Conservation (phyloP, 2,888 invertebrate genomes). For the Falcaria lacertinaria region DNA sequence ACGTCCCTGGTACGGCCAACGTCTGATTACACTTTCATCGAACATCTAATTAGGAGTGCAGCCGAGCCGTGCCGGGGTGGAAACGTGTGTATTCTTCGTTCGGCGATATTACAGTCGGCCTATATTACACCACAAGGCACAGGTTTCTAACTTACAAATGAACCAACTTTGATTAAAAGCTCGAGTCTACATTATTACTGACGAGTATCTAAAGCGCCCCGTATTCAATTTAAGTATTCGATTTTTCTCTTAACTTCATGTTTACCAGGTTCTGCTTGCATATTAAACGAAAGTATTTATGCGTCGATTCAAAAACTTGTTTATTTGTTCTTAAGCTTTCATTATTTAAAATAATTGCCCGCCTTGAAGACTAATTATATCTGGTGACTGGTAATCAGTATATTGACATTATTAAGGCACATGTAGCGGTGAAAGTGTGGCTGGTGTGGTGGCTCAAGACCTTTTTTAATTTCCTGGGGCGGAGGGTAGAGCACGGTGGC, state of each 20-base stretch:
- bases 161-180: slow-evolving; percentile 73
- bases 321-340: background rate
- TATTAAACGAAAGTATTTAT: too few species aligned
- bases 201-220: background rate
- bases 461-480: slow-evolving; percentile 70
- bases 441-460: slow-evolving; percentile 44
- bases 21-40: slow-evolving; percentile 80
- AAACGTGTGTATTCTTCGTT: slow-evolving; percentile 72
- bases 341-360: background rate
- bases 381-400: background rate
- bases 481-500: slow-evolving; percentile 18
- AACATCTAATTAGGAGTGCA: slow-evolving; percentile 79
- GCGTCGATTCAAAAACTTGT: too few species aligned
- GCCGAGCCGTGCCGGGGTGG: slow-evolving; percentile 42
- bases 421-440: background rate
- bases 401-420: background rate
- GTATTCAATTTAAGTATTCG: background rate
- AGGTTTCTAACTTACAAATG: slow-evolving; percentile 62
- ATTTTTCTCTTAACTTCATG: background rate
- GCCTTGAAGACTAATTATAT: background rate
- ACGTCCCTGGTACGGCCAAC: slow-evolving; percentile 74
- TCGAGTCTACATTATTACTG: slow-evolving; percentile 40
- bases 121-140: slow-evolving; percentile 54
- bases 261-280: too few species aligned
- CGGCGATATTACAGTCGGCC: slow-evolving; percentile 62